Evolutionary conservation across 2,113 vertebrate species (phyloP).

Genomic region (Raja brachyura): DNA sequence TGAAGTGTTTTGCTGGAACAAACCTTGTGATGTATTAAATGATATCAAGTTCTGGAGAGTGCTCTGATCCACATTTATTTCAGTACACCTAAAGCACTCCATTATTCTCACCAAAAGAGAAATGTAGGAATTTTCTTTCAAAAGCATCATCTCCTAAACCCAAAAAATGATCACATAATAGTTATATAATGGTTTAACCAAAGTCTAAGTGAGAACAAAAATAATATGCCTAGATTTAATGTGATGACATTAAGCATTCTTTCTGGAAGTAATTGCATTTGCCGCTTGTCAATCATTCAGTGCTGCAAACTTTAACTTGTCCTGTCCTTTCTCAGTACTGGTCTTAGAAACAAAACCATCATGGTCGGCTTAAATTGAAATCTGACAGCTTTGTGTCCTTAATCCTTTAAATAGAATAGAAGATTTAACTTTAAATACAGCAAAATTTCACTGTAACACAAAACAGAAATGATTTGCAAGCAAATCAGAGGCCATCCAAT

Average conservation of each 20-base stretch:
- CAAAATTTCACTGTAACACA: neutral
- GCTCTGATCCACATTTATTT: neutral
- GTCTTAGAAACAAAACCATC: neutral
- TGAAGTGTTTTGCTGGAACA: neutral
- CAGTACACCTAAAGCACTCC: neutral
- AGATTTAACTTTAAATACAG: neutral
- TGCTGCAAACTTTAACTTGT: neutral
- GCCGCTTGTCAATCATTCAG: neutral
- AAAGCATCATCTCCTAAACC: neutral
- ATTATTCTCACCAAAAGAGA: neutral
- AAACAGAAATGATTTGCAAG: neutral
- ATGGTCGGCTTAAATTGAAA: neutral
- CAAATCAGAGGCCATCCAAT: neutral
- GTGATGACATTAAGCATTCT: neutral
- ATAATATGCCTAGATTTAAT: neutral
- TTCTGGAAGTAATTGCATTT: neutral
- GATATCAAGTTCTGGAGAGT: neutral
- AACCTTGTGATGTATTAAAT: neutral
- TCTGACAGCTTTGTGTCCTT: neutral
- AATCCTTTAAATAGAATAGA: neutral
- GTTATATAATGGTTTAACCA: neutral
- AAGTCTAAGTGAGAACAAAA: neutral
- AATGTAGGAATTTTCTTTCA: neutral
- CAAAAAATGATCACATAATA: neutral
- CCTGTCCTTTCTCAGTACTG: neutral